Conservation (phyloP, 1,140 invertebrate genomes). For the Paraescarpia echinospica region DNA sequence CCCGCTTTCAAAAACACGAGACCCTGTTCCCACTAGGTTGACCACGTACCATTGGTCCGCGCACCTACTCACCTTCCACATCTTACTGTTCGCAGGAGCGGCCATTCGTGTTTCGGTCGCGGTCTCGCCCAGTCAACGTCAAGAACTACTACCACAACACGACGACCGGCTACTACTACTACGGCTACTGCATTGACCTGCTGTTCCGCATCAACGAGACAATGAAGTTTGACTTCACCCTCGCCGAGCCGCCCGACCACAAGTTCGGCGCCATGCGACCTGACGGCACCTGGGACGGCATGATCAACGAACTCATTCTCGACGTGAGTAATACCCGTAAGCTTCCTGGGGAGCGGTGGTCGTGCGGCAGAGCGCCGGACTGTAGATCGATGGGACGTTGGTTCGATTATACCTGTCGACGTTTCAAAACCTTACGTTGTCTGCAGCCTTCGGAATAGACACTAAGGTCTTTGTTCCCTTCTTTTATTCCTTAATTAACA, state of each 20-base stretch:
- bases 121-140: constrained; percentile 62
- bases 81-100: constrained; percentile 67
- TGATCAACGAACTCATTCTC: constrained; percentile 86
- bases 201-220: constrained; percentile 77
- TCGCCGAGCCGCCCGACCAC: constrained; percentile 75
- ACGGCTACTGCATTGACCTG: constrained; percentile 92
- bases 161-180: constrained; percentile 37
- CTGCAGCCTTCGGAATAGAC: too few relatives aligned
- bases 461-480: too few relatives aligned
- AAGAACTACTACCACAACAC: constrained; percentile 41
- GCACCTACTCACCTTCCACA: not conserved
- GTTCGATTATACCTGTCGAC: too few relatives aligned
- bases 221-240: constrained; percentile 86
- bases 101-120: constrained; percentile 75
- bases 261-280: constrained; percentile 84
- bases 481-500: too few relatives aligned
- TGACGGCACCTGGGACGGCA: constrained; percentile 80
- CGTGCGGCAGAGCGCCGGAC: too few relatives aligned
- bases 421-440: too few relatives aligned
- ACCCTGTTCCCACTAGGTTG: too few relatives aligned
- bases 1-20: too few relatives aligned
- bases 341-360: too few relatives aligned
- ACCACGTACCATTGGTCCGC: too few relatives aligned
- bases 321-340: constrained; percentile 68
- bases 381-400: too few relatives aligned